Conservation (phyloP, 2,888 invertebrate genomes). For the Helleia helle region DNA sequence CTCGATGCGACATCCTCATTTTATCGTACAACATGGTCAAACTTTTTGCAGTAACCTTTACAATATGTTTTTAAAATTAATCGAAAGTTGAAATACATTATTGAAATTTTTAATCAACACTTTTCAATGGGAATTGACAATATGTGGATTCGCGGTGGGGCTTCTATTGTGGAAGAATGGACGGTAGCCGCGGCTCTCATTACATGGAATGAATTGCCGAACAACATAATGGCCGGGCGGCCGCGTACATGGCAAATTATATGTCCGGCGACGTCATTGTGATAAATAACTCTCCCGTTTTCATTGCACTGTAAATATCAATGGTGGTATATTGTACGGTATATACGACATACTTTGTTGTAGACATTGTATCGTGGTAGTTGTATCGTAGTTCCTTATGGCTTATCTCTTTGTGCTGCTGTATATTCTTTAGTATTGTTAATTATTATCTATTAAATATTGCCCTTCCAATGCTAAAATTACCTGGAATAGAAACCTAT, state of each 20-base stretch:
- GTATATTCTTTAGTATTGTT: too few relatives aligned
- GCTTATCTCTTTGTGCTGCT: too few relatives aligned
- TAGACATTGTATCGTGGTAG: too few relatives aligned
- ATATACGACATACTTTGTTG: too few relatives aligned
- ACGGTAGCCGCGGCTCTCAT: conserved; percentile 56
- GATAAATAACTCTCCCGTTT: conserved; percentile 48
- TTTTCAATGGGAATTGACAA: conserved; percentile 14
- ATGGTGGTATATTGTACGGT: conserved; percentile 6
- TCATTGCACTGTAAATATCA: conserved; percentile 16
- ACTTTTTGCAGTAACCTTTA: too few relatives aligned
- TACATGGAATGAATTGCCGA: conserved; percentile 63
- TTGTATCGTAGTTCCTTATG: too few relatives aligned
- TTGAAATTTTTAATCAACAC: conserved; percentile 9
- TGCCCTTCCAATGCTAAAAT: too few relatives aligned
- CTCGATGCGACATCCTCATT: too few relatives aligned
- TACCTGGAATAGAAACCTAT: too few relatives aligned
- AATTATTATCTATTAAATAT: too few relatives aligned
- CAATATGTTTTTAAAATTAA: too few relatives aligned
- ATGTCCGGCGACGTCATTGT: conserved; percentile 59
- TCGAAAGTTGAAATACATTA: not conserved
- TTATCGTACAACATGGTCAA: too few relatives aligned
- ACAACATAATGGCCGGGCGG: conserved; percentile 46
- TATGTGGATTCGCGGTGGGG: conserved; percentile 18
- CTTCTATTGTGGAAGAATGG: conserved; percentile 29
- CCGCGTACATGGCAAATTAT: conserved; percentile 60